Evolutionary conservation across 2,888 invertebrate genomes (phyloP), one percentile per base, ranked within the genome.

Genomic region (Atrina japonica): DNA sequence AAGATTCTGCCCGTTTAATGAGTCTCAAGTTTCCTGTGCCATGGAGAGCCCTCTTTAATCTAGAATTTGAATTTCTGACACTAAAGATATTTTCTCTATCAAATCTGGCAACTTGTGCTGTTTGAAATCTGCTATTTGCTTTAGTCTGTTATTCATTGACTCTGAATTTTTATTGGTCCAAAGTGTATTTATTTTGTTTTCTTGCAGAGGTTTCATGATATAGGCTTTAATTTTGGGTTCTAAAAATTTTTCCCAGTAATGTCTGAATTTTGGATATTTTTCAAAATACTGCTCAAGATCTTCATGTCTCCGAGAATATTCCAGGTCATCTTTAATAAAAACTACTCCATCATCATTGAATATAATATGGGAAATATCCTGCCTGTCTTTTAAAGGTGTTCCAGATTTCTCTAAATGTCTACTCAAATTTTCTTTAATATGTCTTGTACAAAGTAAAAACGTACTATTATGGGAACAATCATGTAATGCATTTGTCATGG

Each of bases 151-250:
- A 47, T 78, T 78, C 40, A 76, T 73, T 2, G 65, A 70, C 50
- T 76, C 73, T 0, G 71, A 55, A 41, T 73, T 76, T 65, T 75
- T 78, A 58, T 78, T 78, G 3, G 75, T 76, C 78, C 73, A 78
- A 7, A 70, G 55, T 52, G 56, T 25, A 11, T 45, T 29, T 11
- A 49, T 35, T n/a, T n/a, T 18, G 18, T 40, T 40, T 1, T 49
- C 7, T 30, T 30, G 49, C 5, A 61, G 3, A 5, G 61, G 49
- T 30, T 2, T 49, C 9, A 14, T 21, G 3, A 49, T 3, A 49
- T 47, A n/a, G 9, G 18, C 23, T 47, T 47, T 18, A 47, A 47
- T 18, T 21, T 21, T 18, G 23, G 47, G 49, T n/a, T 49, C 9
- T 3, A 49, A 16, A 1, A 18, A 9, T 3, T 49, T 49, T 49